Conservation (phyloP, 2,888 invertebrate genomes). For the Agrochola circellaris region DNA sequence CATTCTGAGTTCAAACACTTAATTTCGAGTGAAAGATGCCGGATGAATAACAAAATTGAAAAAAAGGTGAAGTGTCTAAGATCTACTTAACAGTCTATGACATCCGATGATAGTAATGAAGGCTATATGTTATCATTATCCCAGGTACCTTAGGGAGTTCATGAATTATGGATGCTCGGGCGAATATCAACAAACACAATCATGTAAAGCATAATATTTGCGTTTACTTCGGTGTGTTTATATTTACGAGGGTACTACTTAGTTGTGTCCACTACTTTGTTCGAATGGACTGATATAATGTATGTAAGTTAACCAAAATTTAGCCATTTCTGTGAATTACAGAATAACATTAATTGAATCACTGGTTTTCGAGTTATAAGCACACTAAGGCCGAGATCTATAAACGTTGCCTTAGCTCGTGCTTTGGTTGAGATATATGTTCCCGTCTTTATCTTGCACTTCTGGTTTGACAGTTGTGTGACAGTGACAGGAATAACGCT, state of each 20-base stretch:
- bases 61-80: background rate
- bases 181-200: conserved; percentile 7
- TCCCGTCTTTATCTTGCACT: too few relatives aligned
- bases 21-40: background rate
- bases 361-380: background rate
- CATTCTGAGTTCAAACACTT: too few relatives aligned
- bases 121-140: too few relatives aligned
- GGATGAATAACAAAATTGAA: background rate
- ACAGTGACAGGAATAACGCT: too few relatives aligned
- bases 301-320: background rate
- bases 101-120: background rate
- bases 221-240: background rate
- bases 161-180: background rate
- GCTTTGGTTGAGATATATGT: background rate
- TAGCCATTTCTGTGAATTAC: background rate
- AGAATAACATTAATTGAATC: background rate
- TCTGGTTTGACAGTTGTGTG: too few relatives aligned
- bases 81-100: background rate
- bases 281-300: background rate
- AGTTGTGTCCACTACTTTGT: background rate
- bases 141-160: background rate
- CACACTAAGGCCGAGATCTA: too few relatives aligned
- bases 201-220: conserved; percentile 10
- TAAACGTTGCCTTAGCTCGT: background rate
- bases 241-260: too few relatives aligned